phyloP scores from a whole-genome alignment of 2,797 vertebrate species.

The Tapirus indicus region DNA sequence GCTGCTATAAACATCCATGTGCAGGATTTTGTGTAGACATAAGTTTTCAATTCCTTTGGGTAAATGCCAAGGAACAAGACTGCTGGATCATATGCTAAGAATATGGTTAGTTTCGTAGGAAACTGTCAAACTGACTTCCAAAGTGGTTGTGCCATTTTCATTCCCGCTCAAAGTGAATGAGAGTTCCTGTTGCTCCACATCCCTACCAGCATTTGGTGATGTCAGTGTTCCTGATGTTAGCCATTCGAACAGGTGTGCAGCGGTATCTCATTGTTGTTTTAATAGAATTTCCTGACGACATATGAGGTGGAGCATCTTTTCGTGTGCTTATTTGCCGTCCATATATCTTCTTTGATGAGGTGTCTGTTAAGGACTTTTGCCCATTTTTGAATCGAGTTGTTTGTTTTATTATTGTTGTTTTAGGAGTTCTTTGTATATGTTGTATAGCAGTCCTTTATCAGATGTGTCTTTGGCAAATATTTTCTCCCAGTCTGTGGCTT shows the following conservation, averaged over 20 bases:
- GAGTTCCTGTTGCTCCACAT: not conserved
- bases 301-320: not conserved
- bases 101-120: not conserved
- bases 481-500: not conserved
- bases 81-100: not conserved
- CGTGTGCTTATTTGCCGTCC: not conserved
- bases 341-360: not conserved
- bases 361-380: not conserved
- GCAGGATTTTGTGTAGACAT: no score
- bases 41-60: not conserved
- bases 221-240: not conserved
- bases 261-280: not conserved
- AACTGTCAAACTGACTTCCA: not conserved
- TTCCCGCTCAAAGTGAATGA: no score
- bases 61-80: not conserved
- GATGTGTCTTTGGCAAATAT: not conserved
- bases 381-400: not conserved
- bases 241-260: not conserved
- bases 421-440: not conserved
- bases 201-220: not conserved
- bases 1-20: not conserved
- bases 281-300: not conserved
- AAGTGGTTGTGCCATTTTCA: rapidly evolving
- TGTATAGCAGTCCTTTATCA: not conserved
- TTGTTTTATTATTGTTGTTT: not conserved